phyloP scores from a whole-genome alignment of 2,888 invertebrate genomes.

The Drosophila subquinaria region DNA sequence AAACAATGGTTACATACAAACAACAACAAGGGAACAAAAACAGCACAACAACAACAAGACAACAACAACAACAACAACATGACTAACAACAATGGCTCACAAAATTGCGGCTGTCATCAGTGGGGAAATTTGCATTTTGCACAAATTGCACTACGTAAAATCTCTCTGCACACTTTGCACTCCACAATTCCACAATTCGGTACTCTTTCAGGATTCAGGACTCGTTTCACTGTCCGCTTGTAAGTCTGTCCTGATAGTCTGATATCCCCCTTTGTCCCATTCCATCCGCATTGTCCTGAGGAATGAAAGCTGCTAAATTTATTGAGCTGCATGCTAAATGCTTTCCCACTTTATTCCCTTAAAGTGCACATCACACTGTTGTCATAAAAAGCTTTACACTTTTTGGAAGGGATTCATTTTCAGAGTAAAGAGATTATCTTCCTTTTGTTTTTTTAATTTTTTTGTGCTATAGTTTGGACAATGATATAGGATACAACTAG shows the following conservation, averaged over 20 bases:
- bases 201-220: background rate
- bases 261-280: no score
- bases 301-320: slow-evolving; percentile 28
- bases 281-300: background rate
- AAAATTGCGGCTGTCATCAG: slow-evolving; percentile 80
- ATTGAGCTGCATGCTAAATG: slow-evolving; percentile 58
- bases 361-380: background rate
- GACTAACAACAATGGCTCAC: slow-evolving; percentile 66
- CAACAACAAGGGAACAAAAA: slow-evolving; percentile 47
- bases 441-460: background rate
- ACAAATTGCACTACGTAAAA: slow-evolving; percentile 78
- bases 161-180: slow-evolving; percentile 35
- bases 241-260: slow-evolving; percentile 14
- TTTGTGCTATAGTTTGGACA: no score
- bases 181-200: background rate
- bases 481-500: no score
- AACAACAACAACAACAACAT: slow-evolving; percentile 36
- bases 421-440: background rate
- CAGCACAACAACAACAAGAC: slow-evolving; percentile 36
- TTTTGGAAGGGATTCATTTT: background rate
- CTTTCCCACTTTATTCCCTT: background rate
- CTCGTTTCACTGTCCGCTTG: slow-evolving; percentile 5
- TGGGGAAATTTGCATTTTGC: slow-evolving; percentile 81
- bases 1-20: slow-evolving; percentile 59
- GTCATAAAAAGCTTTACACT: background rate